phyloP scores from a whole-genome alignment of 2,888 invertebrate genomes.

The Tachina grossa region DNA sequence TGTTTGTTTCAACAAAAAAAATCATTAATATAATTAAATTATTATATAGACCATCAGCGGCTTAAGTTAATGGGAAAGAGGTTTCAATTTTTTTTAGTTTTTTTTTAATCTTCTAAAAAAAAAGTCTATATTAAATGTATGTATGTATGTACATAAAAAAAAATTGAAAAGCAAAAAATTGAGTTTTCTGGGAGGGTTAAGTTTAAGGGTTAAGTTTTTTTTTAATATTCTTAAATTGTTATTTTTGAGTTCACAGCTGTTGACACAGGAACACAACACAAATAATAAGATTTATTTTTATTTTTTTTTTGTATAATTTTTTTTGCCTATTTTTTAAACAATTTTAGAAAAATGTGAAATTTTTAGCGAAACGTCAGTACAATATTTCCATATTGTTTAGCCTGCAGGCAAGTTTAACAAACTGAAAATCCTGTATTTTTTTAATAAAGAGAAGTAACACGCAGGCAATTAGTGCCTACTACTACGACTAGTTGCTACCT shows the following conservation, averaged over 20 bases:
- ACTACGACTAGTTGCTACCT: no score
- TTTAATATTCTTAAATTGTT: background rate
- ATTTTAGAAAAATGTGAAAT: no score
- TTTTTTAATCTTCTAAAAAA: conserved; percentile 21
- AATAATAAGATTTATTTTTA: background rate
- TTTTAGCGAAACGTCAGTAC: no score
- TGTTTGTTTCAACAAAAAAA: conserved; percentile 60
- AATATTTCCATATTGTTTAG: no score
- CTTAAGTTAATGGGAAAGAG: conserved; percentile 65
- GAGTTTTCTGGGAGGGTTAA: conserved; percentile 10
- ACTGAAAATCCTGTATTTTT: no score
- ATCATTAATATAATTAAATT: conserved; percentile 73
- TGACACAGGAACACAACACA: background rate
- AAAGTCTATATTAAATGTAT: background rate
- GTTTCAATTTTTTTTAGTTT: conserved; percentile 11
- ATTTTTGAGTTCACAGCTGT: conserved; percentile 21
- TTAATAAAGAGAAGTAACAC: no score
- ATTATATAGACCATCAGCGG: conserved; percentile 72
- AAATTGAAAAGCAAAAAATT: background rate
- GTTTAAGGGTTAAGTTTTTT: conserved; percentile 57
- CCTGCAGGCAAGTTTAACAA: no score
- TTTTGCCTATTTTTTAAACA: background rate
- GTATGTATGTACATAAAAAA: conserved; percentile 3
- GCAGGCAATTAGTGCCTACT: no score
- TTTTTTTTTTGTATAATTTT: background rate